Evolutionary conservation across 1,140 invertebrate genomes (phyloP).

Genomic region (Plutomurus gul): DNA sequence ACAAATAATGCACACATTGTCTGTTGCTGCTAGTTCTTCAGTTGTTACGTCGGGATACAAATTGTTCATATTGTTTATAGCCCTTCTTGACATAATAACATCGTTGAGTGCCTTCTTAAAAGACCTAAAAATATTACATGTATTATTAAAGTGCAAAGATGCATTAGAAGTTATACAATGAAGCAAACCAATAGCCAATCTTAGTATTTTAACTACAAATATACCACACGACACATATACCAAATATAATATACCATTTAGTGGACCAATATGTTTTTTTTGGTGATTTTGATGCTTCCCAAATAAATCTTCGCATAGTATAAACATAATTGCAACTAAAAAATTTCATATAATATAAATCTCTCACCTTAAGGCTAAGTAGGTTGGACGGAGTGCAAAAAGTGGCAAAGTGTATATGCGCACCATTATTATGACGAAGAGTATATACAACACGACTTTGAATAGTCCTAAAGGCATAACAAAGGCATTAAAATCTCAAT

Average conservation of each 20-base stretch:
- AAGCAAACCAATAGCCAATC: too few species aligned
- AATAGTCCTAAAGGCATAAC: conserved; percentile 62
- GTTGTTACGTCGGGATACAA: conserved; percentile 94
- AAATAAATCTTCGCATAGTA: too few species aligned
- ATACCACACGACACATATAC: neutral
- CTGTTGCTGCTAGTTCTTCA: conserved; percentile 89
- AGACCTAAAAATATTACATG: conserved; percentile 69
- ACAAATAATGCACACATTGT: conserved; percentile 99
- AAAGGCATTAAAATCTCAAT: neutral
- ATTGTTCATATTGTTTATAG: conserved; percentile 98
- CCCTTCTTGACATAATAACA: conserved; percentile 93
- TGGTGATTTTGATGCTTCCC: too few species aligned
- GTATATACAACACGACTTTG: conserved; percentile 88
- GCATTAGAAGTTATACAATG: too few species aligned
- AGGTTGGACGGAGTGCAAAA: conserved; percentile 98
- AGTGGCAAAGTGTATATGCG: conserved; percentile 95
- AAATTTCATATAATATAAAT: neutral
- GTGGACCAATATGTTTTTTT: neutral
- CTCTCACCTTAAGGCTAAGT: conserved; percentile 86
- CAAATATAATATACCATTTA: neutral
- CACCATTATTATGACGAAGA: conserved; percentile 96
- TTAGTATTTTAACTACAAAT: too few species aligned
- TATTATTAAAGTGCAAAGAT: too few species aligned
- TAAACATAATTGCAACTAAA: neutral
- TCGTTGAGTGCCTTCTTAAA: conserved; percentile 99